Base-by-base conservation (phyloP, 2,888 invertebrate genomes). In the Dascillus cervinus region DNA sequence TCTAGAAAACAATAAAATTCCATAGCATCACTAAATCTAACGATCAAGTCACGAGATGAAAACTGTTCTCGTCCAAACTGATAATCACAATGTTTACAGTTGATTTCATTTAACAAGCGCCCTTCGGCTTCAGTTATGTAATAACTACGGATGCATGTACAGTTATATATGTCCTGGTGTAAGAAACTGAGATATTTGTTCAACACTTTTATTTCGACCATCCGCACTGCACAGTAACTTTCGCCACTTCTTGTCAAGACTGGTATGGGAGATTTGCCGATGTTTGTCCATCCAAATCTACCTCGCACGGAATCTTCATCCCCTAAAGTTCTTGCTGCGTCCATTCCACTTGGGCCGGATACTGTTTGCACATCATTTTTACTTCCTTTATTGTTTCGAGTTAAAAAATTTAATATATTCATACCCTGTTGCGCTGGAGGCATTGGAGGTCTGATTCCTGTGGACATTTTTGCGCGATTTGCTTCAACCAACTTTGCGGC, bases 101-200 rank as follows among this genome's bases (percentile, higher is more conserved):
- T 96, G 48, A 95, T 91, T 65, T 95, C 94, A 53, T 89, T 91
- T 25, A 95, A 72, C 11, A 95, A 70, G 44, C 86, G 79, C 29
- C 90, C 85, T 66, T 96, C 95, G 0, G 82, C 79, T 44, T 89
- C 87, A 0, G 91, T 91, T 46, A 94, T 88, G 61, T 89, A 94
- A 64, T 90, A 91, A 68, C 91, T 91, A 46, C 87, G 76, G 47
- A 95, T 86, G 60, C 87, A 88, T 8, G 89, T 89, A 64, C 90
- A 91, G 44, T 85, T 87, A 64, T 88, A 89, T 44, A 91, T 85
- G 58, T 89, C 89, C 44, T 85, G 82, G 60, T 92, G 90, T 29
- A 92, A 73, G 58, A 84, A 86, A 60, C 81, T 85, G 54, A 91
- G 76, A 67, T 89, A 87, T 67, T 89, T 89, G 60, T 87, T 86